Base-by-base conservation (phyloP, 2,113 vertebrate species). In the Engystomops pustulosus region DNA sequence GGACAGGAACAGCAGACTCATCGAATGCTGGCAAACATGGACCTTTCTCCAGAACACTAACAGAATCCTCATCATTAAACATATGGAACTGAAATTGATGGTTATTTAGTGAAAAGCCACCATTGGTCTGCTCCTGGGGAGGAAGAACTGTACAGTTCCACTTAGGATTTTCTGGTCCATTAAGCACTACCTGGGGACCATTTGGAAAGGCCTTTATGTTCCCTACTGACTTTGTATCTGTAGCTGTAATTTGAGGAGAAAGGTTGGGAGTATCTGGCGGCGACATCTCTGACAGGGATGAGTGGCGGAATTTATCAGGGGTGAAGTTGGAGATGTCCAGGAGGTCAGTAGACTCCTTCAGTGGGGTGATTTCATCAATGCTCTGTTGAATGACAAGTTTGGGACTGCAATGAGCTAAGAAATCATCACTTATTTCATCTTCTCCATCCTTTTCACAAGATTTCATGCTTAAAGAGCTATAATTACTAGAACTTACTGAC, bases 241-340 rank as follows among this genome's bases (percentile, higher is more conserved):
- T 94, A 75, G 94, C 95, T 80, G 94, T 91, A 88, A 98, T 96
- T 91, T 98, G 97, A 0, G 97, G 98, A 80, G 98, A 99, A 89
- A 99, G 95, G 90, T 94, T 98, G 45, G 98, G 98, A 76, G 98
- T 99, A 89, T 98, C 96, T 0, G 98, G 97, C 85, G 98, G 97
- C 76, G 97, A 99, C 87, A 98, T 95, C 89, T 99, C 97, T 5
- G 97, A 98, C 88, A 98, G 93, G 23, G 97, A 98, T 1, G 96
- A 96, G 91, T 99, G 97, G 89, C 97, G 95, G 91, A 99, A 99
- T 90, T 98, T 98, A 92, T 99, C 98, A 38, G 98, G 98, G 70
- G 98, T 99, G 89, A 99, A 99, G 94, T 99, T 99, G 77, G 98
- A 99, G 90, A 99, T 99, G 90, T 99, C 98, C 88, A 99, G 94